Percentiles rank a stretch among this genome's conserved stretches.
These are phyloP conservation scores for Noctua fimbriata DNA, from an alignment of 2,888 invertebrate genomes.

Conservation along the genomic window DNA sequence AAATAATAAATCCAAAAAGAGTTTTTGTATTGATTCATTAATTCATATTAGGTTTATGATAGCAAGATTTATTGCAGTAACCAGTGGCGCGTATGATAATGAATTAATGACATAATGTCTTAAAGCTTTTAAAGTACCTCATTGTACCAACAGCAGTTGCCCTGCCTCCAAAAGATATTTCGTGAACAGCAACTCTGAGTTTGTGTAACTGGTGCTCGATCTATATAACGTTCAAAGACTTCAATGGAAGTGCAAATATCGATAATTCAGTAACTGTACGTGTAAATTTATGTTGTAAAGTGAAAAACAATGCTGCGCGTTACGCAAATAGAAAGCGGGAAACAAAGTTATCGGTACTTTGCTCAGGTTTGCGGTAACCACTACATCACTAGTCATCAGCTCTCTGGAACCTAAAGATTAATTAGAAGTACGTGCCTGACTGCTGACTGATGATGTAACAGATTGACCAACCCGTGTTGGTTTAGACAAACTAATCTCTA, in stretches of 20 bases:
- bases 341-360: constrained; percentile 80
- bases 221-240: constrained; percentile 6
- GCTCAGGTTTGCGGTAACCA: constrained; percentile 70
- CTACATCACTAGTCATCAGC: constrained; percentile 49
- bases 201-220: background rate
- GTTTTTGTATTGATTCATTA: background rate
- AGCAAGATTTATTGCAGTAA: constrained; percentile 18
- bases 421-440: constrained; percentile 23
- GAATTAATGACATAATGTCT: background rate
- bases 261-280: constrained; percentile 39
- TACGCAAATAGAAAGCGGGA: constrained; percentile 85
- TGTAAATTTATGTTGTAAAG: constrained; percentile 79
- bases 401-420: constrained; percentile 31
- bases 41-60: constrained; percentile 14
- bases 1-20: constrained; percentile 14
- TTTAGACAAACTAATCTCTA: constrained; percentile 26
- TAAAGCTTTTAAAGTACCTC: background rate
- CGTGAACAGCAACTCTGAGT: background rate
- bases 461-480: constrained; percentile 16
- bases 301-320: constrained; percentile 79
- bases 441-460: constrained; percentile 18
- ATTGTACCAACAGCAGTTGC: background rate
- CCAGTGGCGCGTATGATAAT: background rate
- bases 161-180: background rate
- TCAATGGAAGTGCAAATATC: constrained; percentile 41